Evolutionary conservation across 2,113 vertebrate genomes (phyloP).

Genomic region (Daphoenositta chrysoptera): DNA sequence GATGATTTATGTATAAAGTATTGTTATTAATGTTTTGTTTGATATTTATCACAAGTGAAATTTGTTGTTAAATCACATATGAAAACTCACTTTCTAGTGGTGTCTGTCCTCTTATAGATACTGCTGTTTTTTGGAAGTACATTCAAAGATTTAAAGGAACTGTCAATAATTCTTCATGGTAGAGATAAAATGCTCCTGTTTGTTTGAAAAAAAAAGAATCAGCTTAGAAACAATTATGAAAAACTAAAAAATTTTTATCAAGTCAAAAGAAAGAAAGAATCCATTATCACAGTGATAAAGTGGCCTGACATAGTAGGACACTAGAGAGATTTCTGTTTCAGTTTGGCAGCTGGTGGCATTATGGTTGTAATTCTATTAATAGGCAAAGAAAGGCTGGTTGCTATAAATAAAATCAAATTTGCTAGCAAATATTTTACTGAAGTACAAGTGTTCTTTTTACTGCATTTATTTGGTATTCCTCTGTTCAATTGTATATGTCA

Average conservation of each 20-base stretch:
- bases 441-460: neutral
- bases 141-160: neutral
- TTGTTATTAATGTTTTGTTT: neutral
- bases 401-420: neutral
- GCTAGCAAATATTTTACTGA: neutral
- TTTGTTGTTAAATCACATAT: neutral
- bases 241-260: neutral
- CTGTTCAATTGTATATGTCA: neutral
- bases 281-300: neutral
- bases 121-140: neutral
- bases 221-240: neutral
- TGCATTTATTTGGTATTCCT: neutral
- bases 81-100: neutral
- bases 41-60: neutral
- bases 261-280: neutral
- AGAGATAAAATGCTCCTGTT: neutral
- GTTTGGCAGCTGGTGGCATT: neutral
- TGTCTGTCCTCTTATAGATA: neutral
- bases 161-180: neutral
- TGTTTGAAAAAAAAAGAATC: neutral
- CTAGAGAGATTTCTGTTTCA: neutral
- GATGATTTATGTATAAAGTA: neutral
- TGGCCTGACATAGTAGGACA: neutral
- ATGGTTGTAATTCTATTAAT: neutral
- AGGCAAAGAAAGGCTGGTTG: neutral